These are phyloP conservation scores for Dicerorhinus sumatrensis DNA, from an alignment of 2,113 vertebrate genomes.

Conservation along the genomic window DNA sequence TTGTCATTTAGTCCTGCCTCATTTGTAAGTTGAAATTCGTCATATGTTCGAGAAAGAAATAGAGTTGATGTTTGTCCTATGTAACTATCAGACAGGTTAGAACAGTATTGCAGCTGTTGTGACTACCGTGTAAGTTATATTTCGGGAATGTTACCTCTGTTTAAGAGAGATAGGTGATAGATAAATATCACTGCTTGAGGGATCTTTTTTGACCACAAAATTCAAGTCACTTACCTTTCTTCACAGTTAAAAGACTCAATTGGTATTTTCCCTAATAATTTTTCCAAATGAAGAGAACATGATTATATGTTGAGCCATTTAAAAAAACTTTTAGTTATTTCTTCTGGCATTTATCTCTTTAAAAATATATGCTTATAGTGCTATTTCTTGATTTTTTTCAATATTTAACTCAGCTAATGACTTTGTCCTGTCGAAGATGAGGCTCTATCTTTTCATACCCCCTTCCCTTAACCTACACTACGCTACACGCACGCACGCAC, in stretches of 20 bases:
- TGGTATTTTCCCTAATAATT: not conserved
- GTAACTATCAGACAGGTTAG: not conserved
- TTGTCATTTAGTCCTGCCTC: conserved; percentile 27
- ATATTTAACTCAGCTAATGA: not conserved
- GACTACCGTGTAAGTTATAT: not conserved
- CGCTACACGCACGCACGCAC: no score
- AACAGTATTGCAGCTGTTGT: not conserved
- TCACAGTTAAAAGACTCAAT: not conserved
- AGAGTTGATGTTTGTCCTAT: not conserved
- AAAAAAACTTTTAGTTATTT: not conserved
- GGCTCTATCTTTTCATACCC: not conserved
- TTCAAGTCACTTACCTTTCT: conserved; percentile 18
- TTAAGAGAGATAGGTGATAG: not conserved
- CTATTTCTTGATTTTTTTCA: not conserved
- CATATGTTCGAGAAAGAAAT: not conserved
- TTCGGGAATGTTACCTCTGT: not conserved
- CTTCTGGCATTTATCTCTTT: not conserved
- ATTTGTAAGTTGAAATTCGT: not conserved
- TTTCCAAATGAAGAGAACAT: not conserved
- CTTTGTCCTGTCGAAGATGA: not conserved
- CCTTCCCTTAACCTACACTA: not conserved
- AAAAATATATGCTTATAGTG: not conserved
- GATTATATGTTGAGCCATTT: not conserved
- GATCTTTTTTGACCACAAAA: not conserved
- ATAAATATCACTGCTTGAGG: not conserved